Base-by-base conservation (phyloP, 2,888 invertebrate species). In the Embidobia sp. region DNA sequence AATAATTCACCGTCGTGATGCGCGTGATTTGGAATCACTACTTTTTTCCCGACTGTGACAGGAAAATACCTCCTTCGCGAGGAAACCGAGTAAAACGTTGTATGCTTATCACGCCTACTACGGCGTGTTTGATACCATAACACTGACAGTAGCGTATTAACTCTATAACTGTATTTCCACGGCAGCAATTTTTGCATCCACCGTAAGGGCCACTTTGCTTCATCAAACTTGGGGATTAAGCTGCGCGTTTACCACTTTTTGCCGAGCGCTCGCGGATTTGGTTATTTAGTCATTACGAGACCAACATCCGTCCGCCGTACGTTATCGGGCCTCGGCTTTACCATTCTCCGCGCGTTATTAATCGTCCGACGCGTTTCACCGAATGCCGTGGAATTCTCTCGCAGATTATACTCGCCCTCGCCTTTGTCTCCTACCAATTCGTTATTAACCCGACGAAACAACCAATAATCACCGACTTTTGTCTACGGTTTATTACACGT, bases 81-180 rank as follows among this genome's bases (percentile, higher is more conserved):
- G 59, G 64, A 49, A 76, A 70, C 63, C 35, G 37, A 42, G 64
- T 64, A 49, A 59, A 76, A 70, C 37, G 69, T 76, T 76, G 76
- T 70, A 76, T 70, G 70, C 76, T 76, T 76, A 76, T 76, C 76
- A 70, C 76, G 76, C 76, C 76, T 70, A 70, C 70, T 35, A 53
- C 35, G 49, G 18, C 61, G 27, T 31, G 57, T 66, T 66, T 61
- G 70, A 66, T 72, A 70, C 63, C 59, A 59, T 57, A 77, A 76
- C 57, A 42, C 69, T 59, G 55, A 33, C 64, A 40, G 70, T 72
- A 67, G 72, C 72, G 51, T 26, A 70, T 72, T 66, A 72, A 73
- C 77, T 77, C 66, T 53, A 77, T 77, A 77, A 73, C 77, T 77
- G 77, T 77, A 73, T 72, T 61, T 63, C n/a, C 51, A 8, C 15